These are phyloP conservation scores for Hydractinia symbiolongicarpus DNA, from an alignment of 30 jellyfish, hydroid and myxozoan genomes.

Conservation along the genomic window DNA sequence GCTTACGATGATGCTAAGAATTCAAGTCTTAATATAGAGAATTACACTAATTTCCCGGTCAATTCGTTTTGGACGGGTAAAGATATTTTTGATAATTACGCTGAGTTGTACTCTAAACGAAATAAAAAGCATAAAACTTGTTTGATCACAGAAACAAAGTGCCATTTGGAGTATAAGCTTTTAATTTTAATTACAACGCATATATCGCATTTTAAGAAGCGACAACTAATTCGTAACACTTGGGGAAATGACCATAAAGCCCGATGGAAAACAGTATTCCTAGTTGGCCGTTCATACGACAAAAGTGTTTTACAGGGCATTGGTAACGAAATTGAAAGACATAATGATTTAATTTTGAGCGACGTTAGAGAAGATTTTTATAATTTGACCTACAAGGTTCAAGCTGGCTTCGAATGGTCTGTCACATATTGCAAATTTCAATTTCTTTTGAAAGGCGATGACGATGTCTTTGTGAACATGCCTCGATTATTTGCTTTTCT, in stretches of 20 bases:
- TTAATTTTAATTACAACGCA: slow-evolving; percentile 14
- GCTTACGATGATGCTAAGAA: too few relatives aligned
- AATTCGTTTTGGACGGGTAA: too few relatives aligned
- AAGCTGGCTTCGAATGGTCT: slow-evolving; percentile 35
- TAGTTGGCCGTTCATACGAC: not conserved
- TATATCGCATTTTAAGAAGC: not conserved
- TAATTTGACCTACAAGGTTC: slow-evolving; percentile 19
- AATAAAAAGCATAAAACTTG: not conserved
- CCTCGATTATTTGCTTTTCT: slow-evolving; percentile 19
- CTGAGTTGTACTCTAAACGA: too few relatives aligned
- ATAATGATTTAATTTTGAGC: slow-evolving; percentile 3
- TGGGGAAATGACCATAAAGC: slow-evolving; percentile 11
- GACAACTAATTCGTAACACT: slow-evolving; percentile 9
- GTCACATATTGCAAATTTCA: slow-evolving; percentile 2
- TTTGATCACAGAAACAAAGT: not conserved
- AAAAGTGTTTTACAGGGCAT: not conserved
- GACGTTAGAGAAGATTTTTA: slow-evolving; percentile 25
- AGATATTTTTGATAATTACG: too few relatives aligned
- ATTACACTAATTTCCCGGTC: too few relatives aligned
- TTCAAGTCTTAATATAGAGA: too few relatives aligned
- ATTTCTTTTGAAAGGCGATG: slow-evolving; percentile 20
- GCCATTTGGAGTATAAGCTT: not conserved
- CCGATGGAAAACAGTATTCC: not conserved
- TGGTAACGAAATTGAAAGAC: not conserved
- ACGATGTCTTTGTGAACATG: slow-evolving; percentile 26